A percentile compares a stretch with the other conserved stretches of the same genome.
phyloP scores from a whole-genome alignment of 1,140 invertebrate genomes.

The Theocolax elegans region DNA sequence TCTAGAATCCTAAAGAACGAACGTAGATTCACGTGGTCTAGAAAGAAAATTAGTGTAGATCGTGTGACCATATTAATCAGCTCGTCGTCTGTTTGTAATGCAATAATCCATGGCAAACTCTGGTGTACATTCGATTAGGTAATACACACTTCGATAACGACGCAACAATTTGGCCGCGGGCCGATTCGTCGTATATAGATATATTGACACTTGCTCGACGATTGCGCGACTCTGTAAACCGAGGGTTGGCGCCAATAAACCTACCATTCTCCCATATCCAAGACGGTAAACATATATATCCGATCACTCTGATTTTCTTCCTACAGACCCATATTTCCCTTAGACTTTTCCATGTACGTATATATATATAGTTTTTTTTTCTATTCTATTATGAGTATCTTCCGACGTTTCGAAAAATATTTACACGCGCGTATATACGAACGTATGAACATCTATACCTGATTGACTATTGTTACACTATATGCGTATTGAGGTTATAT shows the following conservation, averaged over 20 bases:
- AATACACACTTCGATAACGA: neutral
- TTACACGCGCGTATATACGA: no score
- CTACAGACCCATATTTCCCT: no score
- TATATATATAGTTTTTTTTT: no score
- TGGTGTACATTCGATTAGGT: neutral
- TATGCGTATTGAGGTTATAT: no score
- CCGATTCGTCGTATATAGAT: neutral
- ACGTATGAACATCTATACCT: no score
- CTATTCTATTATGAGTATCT: no score
- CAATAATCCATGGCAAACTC: slow-evolving; percentile 12
- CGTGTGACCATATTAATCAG: slow-evolving; percentile 17
- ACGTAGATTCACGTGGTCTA: no score
- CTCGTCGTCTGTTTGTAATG: slow-evolving; percentile 16
- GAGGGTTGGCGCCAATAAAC: neutral
- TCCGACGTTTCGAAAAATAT: no score
- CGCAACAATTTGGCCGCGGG: neutral
- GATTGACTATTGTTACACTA: no score
- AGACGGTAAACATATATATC: no score
- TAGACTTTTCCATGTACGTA: no score
- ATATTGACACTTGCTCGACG: neutral
- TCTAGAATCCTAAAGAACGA: no score
- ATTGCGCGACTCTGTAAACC: neutral
- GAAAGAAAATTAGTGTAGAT: slow-evolving; percentile 7
- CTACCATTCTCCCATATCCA: neutral
- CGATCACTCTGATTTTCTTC: neutral